Evolutionary conservation across 2,113 vertebrate species (phyloP).

Genomic region (Sturnira hondurensis): DNA sequence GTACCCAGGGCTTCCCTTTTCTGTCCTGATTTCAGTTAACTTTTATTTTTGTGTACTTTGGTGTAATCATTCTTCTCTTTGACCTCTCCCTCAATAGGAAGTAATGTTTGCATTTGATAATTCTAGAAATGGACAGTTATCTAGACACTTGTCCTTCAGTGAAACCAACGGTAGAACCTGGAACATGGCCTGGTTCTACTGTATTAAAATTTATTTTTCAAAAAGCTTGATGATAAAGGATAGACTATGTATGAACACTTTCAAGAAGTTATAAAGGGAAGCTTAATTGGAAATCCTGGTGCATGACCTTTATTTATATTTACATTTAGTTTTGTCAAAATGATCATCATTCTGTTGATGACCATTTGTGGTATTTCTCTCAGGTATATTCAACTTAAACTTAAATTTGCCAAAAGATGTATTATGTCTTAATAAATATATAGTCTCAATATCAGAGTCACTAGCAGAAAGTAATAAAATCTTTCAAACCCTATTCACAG

Average conservation of each 20-base stretch:
- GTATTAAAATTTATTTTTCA: neutral
- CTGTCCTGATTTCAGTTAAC: neutral
- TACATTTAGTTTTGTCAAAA: conserved; percentile 4
- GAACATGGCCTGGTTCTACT: neutral
- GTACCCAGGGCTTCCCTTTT: neutral
- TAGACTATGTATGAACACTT: neutral
- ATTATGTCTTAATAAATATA: neutral
- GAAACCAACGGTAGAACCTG: neutral
- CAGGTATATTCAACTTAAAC: neutral
- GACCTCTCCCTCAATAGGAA: neutral
- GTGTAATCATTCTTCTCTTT: neutral
- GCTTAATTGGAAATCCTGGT: neutral
- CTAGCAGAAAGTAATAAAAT: neutral
- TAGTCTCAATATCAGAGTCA: neutral
- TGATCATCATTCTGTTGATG: neutral
- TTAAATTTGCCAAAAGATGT: neutral
- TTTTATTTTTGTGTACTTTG: neutral
- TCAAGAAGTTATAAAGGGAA: neutral
- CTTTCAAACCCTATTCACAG: neutral
- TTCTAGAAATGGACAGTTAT: neutral
- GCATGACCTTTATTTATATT: neutral
- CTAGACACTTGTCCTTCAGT: neutral
- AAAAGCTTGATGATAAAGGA: neutral
- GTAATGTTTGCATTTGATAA: neutral
- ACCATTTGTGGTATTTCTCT: neutral